Evolutionary conservation across 2,113 vertebrate genomes (phyloP).

Genomic region (Python bivittatus): DNA sequence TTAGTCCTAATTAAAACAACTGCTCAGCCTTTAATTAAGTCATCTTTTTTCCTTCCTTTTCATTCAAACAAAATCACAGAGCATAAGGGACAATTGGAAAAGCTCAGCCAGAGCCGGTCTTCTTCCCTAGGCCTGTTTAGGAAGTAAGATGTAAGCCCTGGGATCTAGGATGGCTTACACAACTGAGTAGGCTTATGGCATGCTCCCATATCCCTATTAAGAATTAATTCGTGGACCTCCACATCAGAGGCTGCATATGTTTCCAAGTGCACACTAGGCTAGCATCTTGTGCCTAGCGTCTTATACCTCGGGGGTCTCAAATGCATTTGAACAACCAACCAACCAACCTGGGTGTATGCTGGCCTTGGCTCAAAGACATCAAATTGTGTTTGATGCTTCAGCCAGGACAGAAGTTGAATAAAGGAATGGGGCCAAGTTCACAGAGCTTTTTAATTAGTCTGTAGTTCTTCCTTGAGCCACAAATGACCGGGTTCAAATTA

Average conservation of each 20-base stretch:
- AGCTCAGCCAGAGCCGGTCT: too few species aligned
- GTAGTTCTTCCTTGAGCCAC: too few species aligned
- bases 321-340: neutral
- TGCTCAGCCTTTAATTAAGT: constrained; percentile 57
- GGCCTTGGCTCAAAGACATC: too few species aligned
- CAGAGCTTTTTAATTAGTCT: too few species aligned
- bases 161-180: too few species aligned
- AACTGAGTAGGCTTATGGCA: neutral
- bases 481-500: too few species aligned
- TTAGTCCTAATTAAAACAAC: constrained; percentile 45
- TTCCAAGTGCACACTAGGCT: neutral
- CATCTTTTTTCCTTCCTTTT: constrained; percentile 39
- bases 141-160: neutral
- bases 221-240: neutral
- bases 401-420: too few species aligned
- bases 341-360: too few species aligned
- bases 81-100: neutral
- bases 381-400: too few species aligned
- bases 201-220: neutral
- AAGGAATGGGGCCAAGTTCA: too few species aligned
- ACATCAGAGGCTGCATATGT: neutral
- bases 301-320: neutral
- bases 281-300: neutral
- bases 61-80: constrained; percentile 10
- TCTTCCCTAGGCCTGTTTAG: too few species aligned